Evolutionary conservation across 2,113 vertebrate species (phyloP).

Genomic region (Pagrus major): DNA sequence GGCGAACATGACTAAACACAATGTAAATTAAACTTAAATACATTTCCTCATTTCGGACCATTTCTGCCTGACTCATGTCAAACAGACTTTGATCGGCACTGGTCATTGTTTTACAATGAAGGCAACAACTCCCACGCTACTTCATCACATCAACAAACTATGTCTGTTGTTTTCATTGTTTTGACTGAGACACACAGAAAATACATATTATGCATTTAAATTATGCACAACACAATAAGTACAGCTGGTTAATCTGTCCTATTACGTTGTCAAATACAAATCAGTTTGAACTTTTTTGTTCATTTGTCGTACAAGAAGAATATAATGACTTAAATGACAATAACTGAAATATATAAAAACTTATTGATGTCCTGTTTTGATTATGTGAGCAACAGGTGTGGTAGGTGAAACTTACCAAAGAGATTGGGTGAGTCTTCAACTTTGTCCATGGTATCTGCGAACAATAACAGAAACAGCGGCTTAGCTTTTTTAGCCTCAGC

Average conservation of each 20-base stretch:
- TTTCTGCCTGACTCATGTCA: too few relatives aligned
- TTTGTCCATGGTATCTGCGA: conserved; percentile 99
- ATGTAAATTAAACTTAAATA: too few relatives aligned
- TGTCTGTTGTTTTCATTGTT: too few relatives aligned
- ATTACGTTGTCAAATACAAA: neutral
- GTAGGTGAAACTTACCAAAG: conserved; percentile 87
- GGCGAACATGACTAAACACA: too few relatives aligned
- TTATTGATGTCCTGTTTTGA: neutral
- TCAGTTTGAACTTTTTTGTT: too few relatives aligned
- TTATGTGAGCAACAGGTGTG: neutral
- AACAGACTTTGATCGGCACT: too few relatives aligned
- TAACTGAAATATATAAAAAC: neutral
- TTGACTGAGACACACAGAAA: too few relatives aligned
- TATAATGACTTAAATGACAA: neutral
- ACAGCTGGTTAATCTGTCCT: neutral
- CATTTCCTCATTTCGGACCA: too few relatives aligned
- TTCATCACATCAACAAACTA: too few relatives aligned
- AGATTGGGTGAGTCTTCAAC: conserved; percentile 96
- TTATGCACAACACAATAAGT: neutral
- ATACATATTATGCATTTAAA: too few relatives aligned
- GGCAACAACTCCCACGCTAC: too few relatives aligned
- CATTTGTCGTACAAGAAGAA: neutral
- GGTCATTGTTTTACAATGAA: too few relatives aligned
- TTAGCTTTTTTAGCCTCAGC: conserved; percentile 20
- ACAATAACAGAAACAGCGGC: conserved; percentile 36